phyloP scores from a whole-genome alignment of 2,888 invertebrate species.

The Blastobasis lacticolella region DNA sequence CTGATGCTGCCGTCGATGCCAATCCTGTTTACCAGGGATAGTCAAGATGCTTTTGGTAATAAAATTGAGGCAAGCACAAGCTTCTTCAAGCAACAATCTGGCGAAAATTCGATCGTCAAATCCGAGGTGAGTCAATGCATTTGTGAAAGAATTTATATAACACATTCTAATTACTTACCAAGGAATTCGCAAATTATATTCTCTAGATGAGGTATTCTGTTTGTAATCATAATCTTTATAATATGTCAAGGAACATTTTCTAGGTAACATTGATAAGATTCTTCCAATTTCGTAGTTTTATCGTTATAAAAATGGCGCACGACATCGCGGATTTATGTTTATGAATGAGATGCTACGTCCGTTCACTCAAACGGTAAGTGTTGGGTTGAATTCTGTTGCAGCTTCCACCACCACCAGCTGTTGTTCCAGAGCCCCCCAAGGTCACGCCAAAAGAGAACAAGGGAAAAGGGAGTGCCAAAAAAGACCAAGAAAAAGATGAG shows the following conservation, averaged over 20 bases:
- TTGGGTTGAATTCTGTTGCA: conserved; percentile 8
- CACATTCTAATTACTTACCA: conserved; percentile 7
- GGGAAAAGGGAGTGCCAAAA: conserved; percentile 31
- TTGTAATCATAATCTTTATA: no score
- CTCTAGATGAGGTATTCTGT: no score
- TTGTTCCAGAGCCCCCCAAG: conserved; percentile 26
- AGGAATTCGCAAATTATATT: no score
- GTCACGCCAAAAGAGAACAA: conserved; percentile 30
- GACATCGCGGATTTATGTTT: not conserved
- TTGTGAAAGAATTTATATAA: conserved; percentile 18
- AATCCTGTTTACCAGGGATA: conserved; percentile 59
- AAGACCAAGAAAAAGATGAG: conserved; percentile 24
- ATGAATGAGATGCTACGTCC: not conserved
- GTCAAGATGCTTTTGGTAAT: conserved; percentile 67
- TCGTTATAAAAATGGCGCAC: conserved; percentile 4
- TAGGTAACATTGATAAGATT: no score
- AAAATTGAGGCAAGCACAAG: conserved; percentile 61
- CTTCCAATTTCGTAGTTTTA: no score
- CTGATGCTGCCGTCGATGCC: conserved; percentile 73
- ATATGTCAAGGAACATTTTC: no score
- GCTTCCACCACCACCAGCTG: conserved; percentile 28
- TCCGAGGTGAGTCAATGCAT: conserved; percentile 48
- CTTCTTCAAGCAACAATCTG: conserved; percentile 46
- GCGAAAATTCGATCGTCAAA: conserved; percentile 37
- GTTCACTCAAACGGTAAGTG: not conserved